These are phyloP conservation scores for Meandrina meandrites DNA, from an alignment of 92 coral and sea anemone species.

Conservation along the genomic window DNA sequence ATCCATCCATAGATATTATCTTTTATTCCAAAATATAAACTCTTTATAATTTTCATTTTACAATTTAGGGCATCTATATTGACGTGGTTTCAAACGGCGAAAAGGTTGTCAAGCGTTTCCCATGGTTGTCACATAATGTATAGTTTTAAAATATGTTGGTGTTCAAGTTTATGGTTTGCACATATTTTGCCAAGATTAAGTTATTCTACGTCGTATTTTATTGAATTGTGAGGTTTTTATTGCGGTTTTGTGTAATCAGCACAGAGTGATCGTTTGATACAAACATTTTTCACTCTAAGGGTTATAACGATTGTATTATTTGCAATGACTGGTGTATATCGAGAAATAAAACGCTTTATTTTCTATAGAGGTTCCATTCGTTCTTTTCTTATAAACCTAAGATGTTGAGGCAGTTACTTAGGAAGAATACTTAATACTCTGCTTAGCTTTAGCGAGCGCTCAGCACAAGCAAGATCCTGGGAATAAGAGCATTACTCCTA, in stretches of 20 bases:
- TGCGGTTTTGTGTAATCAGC: neutral
- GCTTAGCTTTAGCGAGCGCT: neutral
- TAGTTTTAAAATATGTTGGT: neutral
- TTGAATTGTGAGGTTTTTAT: neutral
- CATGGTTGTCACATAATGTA: neutral
- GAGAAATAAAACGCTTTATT: slow-evolving; percentile 16
- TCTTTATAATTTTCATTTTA: neutral
- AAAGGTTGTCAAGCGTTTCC: neutral
- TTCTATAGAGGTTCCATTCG: neutral
- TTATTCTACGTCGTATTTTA: neutral
- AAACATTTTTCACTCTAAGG: slow-evolving; percentile 14
- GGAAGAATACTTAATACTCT: neutral
- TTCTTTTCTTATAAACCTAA: neutral
- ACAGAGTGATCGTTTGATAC: slow-evolving; percentile 8
- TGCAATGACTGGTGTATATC: neutral
- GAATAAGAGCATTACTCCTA: too few relatives aligned
- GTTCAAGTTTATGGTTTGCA: slow-evolving; percentile 6
- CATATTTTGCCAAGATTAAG: neutral
- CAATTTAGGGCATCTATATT: neutral
- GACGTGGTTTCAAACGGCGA: neutral
- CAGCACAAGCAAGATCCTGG: neutral
- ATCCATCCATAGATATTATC: neutral
- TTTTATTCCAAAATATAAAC: neutral
- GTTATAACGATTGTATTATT: slow-evolving; percentile 9
- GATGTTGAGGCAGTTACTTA: neutral